Evolutionary conservation across 1,140 invertebrate species (phyloP).

Genomic region (Lepidurus couesii): DNA sequence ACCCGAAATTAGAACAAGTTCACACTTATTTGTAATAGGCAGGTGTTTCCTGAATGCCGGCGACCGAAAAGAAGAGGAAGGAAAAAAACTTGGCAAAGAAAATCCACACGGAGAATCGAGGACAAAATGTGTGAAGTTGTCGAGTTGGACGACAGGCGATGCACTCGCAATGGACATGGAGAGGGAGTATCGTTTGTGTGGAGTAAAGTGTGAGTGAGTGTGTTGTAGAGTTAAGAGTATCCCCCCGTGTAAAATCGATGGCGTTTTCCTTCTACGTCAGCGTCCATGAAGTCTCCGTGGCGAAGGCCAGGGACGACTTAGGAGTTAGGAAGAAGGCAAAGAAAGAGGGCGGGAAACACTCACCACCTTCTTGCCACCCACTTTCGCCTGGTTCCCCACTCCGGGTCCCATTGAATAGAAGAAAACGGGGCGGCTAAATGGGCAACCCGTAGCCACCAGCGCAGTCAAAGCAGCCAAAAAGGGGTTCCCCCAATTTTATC

Average conservation of each 20-base stretch:
- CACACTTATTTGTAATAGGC: constrained; percentile 12
- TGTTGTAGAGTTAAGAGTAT: constrained; percentile 19
- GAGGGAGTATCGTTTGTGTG: constrained; percentile 18
- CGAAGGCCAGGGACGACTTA: constrained; percentile 20
- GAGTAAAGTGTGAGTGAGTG: constrained; percentile 21
- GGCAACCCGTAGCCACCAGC: constrained; percentile 16
- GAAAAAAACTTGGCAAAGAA: not conserved
- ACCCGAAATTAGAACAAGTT: not conserved
- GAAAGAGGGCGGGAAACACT: constrained; percentile 18
- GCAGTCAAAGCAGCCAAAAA: not conserved
- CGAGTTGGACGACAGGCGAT: not conserved
- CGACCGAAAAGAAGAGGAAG: not conserved
- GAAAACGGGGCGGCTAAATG: constrained; percentile 20
- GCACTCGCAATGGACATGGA: constrained; percentile 13
- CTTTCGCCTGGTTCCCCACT: not conserved
- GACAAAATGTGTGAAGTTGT: not conserved
- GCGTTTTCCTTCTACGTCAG: constrained; percentile 21
- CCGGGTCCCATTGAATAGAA: constrained; percentile 1
- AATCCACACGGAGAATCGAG: not conserved
- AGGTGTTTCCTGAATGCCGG: constrained; percentile 3
- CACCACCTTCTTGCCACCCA: not conserved
- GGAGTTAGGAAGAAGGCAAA: not conserved
- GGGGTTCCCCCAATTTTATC: constrained; percentile 21
- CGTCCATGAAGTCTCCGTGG: constrained; percentile 20
- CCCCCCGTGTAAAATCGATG: constrained; percentile 17